Base-by-base conservation (phyloP, 2,888 invertebrate genomes). In the Nomada ruficornis region DNA sequence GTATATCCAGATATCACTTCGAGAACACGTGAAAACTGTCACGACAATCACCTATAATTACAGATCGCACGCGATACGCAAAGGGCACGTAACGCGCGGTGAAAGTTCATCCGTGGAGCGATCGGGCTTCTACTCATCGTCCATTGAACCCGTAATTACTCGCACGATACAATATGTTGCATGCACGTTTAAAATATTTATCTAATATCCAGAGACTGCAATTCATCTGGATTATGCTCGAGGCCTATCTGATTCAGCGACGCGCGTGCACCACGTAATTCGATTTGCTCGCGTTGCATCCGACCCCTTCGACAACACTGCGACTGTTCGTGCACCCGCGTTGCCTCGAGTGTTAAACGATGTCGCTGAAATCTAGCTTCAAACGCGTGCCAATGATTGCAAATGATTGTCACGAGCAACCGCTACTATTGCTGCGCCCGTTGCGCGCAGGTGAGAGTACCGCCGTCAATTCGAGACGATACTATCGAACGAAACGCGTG, bases 61-160 rank as follows among this genome's bases (percentile, higher is more conserved):
- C 77, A 77, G 87, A 87, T 87, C 60, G 64, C 63, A 60, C 36
- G 54, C 65, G 84, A 87, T 87, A 87, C 64, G n/a, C 15, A 13
- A 67, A 72, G 78, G 59, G 80, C 83, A 87, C 82, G 82, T 87
- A 86, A 86, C 57, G 47, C 52, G 83, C 29, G 60, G 47, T 36
- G 75, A 78, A 82, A 65, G 77, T 80, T 75, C 76, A 71, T 78
- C 77, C 72, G 78, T 69, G 60, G 75, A 44, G 59, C 50, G 55
- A 63, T 3, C 42, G 36, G 64, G 55, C 44, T 67, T 20, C 72
- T 62, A 63, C 78, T 79, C 82, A 65, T 80, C 80, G 77, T 69
- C 68, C 83, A 77, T 68, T 80, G 71, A 79, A 77, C 80, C 73
- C 70, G 57, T 55, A 84, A 86, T 87, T 85, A 87, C 77, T 80